Evolutionary conservation across 2,797 vertebrate species (phyloP).

Genomic region (Sebastes melanostomus): DNA sequence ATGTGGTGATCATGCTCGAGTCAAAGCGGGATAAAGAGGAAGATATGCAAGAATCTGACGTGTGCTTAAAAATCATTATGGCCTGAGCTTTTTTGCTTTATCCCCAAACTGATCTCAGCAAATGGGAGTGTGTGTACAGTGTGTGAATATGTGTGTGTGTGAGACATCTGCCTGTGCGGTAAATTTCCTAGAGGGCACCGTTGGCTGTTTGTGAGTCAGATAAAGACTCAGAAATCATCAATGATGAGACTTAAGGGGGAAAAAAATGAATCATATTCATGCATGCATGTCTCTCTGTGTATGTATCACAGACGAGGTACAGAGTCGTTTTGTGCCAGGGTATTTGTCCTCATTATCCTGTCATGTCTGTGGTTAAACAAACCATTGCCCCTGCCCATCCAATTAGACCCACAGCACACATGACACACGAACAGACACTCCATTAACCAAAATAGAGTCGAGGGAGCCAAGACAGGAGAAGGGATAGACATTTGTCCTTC

Average conservation of each 20-base stretch:
- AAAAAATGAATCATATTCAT: too few species aligned
- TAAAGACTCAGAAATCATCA: background rate
- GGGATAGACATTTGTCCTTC: conserved; percentile 12
- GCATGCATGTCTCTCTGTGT: background rate
- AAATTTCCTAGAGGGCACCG: background rate
- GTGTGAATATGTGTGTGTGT: background rate
- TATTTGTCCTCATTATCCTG: conserved; percentile 55
- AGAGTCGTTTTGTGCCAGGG: conserved; percentile 6
- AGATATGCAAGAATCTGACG: background rate
- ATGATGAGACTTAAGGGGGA: background rate
- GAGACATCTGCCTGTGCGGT: background rate
- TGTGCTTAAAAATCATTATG: background rate
- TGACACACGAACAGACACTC: conserved; percentile 43
- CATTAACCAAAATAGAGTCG: conserved; percentile 42
- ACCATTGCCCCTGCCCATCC: conserved; percentile 41
- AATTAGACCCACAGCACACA: conserved; percentile 52
- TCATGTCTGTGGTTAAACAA: conserved; percentile 56
- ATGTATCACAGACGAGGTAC: conserved; percentile 2
- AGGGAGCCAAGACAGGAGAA: background rate
- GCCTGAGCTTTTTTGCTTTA: background rate
- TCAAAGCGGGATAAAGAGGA: background rate
- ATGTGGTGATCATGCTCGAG: background rate
- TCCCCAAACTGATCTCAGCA: background rate
- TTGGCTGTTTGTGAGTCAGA: background rate
- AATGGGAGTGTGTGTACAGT: background rate